Percentiles rank a stretch among this genome's conserved stretches.
phyloP scores from a whole-genome alignment of 2,888 invertebrate genomes.

The Eugnorisma glareosa region DNA sequence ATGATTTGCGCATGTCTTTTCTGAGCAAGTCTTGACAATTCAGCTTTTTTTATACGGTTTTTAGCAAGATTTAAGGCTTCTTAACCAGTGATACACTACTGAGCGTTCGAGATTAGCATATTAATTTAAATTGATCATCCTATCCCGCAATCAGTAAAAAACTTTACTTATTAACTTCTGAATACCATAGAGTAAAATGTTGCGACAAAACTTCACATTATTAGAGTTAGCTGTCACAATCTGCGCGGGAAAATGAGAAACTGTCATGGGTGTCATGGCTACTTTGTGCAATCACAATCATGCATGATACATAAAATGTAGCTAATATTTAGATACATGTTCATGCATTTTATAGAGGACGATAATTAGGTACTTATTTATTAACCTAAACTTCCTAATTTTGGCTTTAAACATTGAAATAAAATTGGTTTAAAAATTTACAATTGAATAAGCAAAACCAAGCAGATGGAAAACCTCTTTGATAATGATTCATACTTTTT shows the following conservation, averaged over 20 bases:
- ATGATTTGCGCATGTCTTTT: neutral
- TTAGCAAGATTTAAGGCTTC: neutral
- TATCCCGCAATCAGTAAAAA: neutral
- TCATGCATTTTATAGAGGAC: neutral
- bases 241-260: slow-evolving; percentile 63
- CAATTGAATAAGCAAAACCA: neutral
- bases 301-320: slow-evolving; percentile 21
- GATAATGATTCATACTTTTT: neutral
- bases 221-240: slow-evolving; percentile 57
- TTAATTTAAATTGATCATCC: neutral
- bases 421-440: neutral
- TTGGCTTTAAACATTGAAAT: neutral
- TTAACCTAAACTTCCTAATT: too few species aligned
- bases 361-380: neutral
- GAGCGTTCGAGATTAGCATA: neutral
- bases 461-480: neutral
- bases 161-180: neutral
- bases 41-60: neutral
- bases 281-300: slow-evolving; percentile 33
- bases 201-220: slow-evolving; percentile 55
- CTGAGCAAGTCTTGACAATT: neutral
- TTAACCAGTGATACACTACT: neutral
- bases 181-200: slow-evolving; percentile 49
- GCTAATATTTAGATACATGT: neutral
- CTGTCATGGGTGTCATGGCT: slow-evolving; percentile 58